Percentiles rank a stretch among this genome's conserved stretches.
These are phyloP conservation scores for Ammodytes marinus DNA, from an alignment of 2,113 vertebrate species.

Conservation along the genomic window DNA sequence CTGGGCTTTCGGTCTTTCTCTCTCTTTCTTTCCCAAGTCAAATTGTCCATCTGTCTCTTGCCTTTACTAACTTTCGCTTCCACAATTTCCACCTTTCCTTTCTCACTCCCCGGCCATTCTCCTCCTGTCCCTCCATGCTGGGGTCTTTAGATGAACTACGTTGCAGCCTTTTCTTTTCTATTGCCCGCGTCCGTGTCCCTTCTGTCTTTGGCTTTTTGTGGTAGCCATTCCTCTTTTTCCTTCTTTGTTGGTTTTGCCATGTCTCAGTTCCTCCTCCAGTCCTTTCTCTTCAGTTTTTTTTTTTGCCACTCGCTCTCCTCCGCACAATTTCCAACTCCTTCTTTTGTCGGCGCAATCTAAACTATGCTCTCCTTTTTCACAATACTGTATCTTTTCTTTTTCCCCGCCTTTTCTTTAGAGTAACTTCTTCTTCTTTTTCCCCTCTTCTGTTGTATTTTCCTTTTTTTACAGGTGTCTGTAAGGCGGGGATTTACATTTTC, in stretches of 20 bases:
- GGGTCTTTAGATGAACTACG: slow-evolving; percentile 66
- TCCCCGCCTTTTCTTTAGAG: slow-evolving; percentile 72
- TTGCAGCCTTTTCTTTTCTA: slow-evolving; percentile 64
- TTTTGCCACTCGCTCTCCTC: slow-evolving; percentile 71
- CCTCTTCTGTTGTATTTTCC: slow-evolving; percentile 72
- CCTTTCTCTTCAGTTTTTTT: slow-evolving; percentile 45
- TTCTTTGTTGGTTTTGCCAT: slow-evolving; percentile 72
- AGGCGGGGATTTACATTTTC: slow-evolving; percentile 84
- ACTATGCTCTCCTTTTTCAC: slow-evolving; percentile 72
- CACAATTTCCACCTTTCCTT: slow-evolving; percentile 57
- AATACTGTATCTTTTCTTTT: slow-evolving; percentile 80
- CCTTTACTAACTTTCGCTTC: slow-evolving; percentile 57
- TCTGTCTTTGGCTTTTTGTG: slow-evolving; percentile 68
- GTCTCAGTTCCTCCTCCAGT: slow-evolving; percentile 74
- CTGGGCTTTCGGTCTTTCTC: slow-evolving; percentile 56
- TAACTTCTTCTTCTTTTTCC: slow-evolving; percentile 76
- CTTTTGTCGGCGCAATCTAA: slow-evolving; percentile 73
- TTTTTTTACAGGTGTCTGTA: slow-evolving; percentile 85
- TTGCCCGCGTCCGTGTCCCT: slow-evolving; percentile 61
- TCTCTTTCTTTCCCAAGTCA: slow-evolving; percentile 64
- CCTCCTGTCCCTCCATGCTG: slow-evolving; percentile 66
- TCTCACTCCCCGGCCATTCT: slow-evolving; percentile 55
- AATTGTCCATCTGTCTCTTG: slow-evolving; percentile 69
- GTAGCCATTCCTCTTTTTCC: slow-evolving; percentile 72
- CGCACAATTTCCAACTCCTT: slow-evolving; percentile 76